Conservation (phyloP, 2,113 vertebrate species). For the Pygoscelis antarcticus region DNA sequence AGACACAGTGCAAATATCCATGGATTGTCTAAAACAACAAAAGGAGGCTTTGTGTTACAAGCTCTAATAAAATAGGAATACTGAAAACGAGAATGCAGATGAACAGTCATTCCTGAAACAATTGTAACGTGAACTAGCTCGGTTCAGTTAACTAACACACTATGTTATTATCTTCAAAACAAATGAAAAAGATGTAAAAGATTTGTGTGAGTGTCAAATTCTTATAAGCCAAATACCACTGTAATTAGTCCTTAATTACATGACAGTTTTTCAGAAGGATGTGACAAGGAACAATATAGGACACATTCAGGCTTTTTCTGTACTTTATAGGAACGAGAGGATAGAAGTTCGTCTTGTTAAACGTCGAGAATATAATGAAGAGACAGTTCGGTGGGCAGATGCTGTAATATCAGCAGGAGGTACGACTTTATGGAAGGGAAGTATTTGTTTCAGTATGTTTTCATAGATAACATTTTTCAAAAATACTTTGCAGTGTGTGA, state of each 20-base stretch:
- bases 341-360: constrained; percentile 91
- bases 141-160: not conserved
- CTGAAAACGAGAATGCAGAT: not conserved
- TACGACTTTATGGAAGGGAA: constrained; percentile 48
- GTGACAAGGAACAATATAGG: not conserved
- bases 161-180: not conserved
- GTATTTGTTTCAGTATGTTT: not conserved
- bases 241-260: not conserved
- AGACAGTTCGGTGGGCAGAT: constrained; percentile 93
- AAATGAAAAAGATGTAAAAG: not conserved
- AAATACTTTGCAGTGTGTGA: not conserved
- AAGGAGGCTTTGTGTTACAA: not conserved
- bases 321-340: constrained; percentile 79
- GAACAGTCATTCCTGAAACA: not conserved
- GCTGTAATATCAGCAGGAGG: constrained; percentile 95
- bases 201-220: not conserved
- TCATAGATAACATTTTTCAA: not conserved
- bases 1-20: not conserved
- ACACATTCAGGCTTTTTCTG: constrained; percentile 26
- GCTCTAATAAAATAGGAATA: not conserved
- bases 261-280: not conserved
- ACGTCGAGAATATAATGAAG: constrained; percentile 90
- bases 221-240: not conserved
- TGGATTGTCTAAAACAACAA: not conserved
- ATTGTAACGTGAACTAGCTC: rapidly evolving